These are phyloP conservation scores for Calypte anna DNA, from an alignment of 2,113 vertebrate species.

Conservation along the genomic window DNA sequence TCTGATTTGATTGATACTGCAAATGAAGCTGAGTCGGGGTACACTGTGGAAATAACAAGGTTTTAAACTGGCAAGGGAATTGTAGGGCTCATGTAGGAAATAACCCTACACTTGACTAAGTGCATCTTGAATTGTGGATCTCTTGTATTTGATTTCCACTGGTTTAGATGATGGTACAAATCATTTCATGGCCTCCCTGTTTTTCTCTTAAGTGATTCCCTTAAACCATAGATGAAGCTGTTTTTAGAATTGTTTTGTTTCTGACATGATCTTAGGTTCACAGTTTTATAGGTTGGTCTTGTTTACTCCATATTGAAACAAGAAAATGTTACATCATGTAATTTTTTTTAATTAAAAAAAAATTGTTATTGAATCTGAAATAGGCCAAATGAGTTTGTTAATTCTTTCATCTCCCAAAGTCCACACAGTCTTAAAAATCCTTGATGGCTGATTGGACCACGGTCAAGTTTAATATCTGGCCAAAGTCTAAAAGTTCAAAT, in stretches of 20 bases:
- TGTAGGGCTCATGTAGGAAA: background rate
- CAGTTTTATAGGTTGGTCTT: background rate
- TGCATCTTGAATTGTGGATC: background rate
- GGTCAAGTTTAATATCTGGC: background rate
- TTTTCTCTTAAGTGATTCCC: background rate
- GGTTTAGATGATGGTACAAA: background rate
- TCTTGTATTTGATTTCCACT: background rate
- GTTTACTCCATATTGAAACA: background rate
- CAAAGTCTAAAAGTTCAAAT: background rate
- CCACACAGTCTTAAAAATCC: background rate
- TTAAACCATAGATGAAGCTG: background rate
- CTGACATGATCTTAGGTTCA: background rate
- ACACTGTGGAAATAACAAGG: background rate
- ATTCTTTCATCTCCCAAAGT: background rate
- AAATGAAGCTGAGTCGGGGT: background rate
- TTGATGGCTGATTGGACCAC: background rate
- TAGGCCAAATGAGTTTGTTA: background rate
- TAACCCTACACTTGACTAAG: background rate
- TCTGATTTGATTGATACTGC: background rate
- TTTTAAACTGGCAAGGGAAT: background rate
- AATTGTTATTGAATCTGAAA: background rate
- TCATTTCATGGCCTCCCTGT: background rate
- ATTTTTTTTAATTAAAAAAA: background rate
- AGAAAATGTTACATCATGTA: background rate
- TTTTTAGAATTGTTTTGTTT: background rate